These are phyloP conservation scores for Malurus alboscapulatus DNA, from an alignment of 2,113 vertebrate genomes.

Conservation along the genomic window DNA sequence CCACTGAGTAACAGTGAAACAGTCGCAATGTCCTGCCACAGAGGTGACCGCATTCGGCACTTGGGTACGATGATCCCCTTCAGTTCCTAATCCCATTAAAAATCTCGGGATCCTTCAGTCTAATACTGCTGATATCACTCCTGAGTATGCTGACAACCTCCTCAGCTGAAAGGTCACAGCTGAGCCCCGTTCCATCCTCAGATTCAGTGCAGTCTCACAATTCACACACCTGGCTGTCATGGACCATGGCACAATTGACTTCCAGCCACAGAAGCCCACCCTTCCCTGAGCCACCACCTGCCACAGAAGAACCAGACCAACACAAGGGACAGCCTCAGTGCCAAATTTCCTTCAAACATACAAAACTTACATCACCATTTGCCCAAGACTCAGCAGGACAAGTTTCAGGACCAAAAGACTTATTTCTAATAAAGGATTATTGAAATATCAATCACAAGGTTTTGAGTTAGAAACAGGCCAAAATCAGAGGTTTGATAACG, in stretches of 20 bases:
- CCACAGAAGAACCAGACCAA: neutral
- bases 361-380: neutral
- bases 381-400: neutral
- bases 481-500: neutral
- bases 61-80: neutral
- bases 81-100: neutral
- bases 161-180: neutral
- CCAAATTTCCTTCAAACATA: neutral
- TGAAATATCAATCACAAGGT: neutral
- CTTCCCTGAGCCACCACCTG: neutral
- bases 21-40: neutral
- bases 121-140: neutral
- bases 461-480: neutral
- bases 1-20: neutral
- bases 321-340: neutral
- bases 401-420: neutral
- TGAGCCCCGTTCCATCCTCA: neutral
- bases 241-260: neutral
- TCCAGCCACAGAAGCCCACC: neutral
- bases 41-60: neutral
- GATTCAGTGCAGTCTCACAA: rapidly evolving
- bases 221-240: neutral
- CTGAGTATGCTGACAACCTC: neutral
- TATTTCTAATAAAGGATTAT: neutral
- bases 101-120: neutral